Base-by-base conservation (phyloP, 2,888 invertebrate species). In the Synanthedon tipuliformis region DNA sequence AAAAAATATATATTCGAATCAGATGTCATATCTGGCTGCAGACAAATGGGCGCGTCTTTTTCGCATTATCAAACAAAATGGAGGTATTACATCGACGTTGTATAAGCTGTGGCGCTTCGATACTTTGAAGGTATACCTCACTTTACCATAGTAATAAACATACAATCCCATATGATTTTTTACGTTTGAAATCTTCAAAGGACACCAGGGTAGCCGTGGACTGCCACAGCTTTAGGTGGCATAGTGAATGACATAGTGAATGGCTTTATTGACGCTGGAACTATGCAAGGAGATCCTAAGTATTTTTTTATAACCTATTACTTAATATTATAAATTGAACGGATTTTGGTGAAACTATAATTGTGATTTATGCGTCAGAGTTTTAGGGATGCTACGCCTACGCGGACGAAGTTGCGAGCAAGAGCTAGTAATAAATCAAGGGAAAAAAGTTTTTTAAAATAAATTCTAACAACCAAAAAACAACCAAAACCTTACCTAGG, bases 21-120 rank as follows among this genome's bases (percentile, higher is more conserved):
- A 41, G 54, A 73, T 73, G 74, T 65, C 68, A 40, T 15, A 85
- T 64, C 65, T 94, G 53, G 92, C 92, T 8, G 60, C 94, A 1
- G 92, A 94, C 64, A 94, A 93, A 75, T 57, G 92, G 57, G 66
- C 67, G 0, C 89, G 88, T 52, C 62, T 93, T 0, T 75, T 90
- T 4, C 86, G 81, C 62, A 91, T 93, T 18, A 82, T 95, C 51
- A 82, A 83, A 49, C 87, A 90, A 51, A 90, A 92, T 69, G 95
- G 95, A 5, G 96, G 96, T 0, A n/a, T 67, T 0, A 40, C 68
- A 1, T 62, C 61, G 16, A 52, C 79, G 0, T 0, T 63, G 0
- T 54, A 59, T 1, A 82, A 81, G 53, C 0, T 78, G 0, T 83
- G 83, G 81, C 67, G 73, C 34, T 67, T 64, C 41, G 84, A 84